phyloP scores from a whole-genome alignment of 1,140 invertebrate genomes.

The Procambarus clarkii region DNA sequence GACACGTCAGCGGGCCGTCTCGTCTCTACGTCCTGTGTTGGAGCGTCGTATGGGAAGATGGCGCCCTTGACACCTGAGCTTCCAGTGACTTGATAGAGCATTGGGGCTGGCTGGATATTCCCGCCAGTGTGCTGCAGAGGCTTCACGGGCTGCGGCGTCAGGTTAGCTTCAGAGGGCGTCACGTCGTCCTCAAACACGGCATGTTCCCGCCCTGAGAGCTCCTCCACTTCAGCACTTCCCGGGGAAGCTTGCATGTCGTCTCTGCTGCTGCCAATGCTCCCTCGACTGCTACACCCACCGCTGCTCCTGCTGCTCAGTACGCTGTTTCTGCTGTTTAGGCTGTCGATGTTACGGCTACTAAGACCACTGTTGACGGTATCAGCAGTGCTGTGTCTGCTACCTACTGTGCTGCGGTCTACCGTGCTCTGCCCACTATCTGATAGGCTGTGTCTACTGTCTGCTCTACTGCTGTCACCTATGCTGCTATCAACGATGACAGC shows the following conservation, averaged over 20 bases:
- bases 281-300: constrained; percentile 53
- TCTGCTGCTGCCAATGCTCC: constrained; percentile 47
- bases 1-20: background rate
- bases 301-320: constrained; percentile 58
- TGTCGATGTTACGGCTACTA: constrained; percentile 51
- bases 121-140: background rate
- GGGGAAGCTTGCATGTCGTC: constrained; percentile 54
- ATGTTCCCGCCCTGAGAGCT: constrained; percentile 2
- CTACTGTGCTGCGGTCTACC: constrained; percentile 49
- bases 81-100: background rate
- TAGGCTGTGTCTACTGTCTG: constrained; percentile 53
- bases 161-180: background rate
- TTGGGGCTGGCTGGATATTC: background rate
- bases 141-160: constrained; percentile 18
- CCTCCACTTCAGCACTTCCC: constrained; percentile 42
- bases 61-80: background rate
- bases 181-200: constrained; percentile 47
- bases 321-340: constrained; percentile 58
- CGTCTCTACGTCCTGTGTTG: background rate
- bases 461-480: constrained; percentile 47
- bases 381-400: constrained; percentile 56
- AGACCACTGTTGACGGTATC: constrained; percentile 57
- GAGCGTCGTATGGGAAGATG: background rate
- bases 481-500: constrained; percentile 61
- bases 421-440: constrained; percentile 59